Evolutionary conservation across 2,113 vertebrate genomes (phyloP).

Genomic region (Mormoops blainvillei): DNA sequence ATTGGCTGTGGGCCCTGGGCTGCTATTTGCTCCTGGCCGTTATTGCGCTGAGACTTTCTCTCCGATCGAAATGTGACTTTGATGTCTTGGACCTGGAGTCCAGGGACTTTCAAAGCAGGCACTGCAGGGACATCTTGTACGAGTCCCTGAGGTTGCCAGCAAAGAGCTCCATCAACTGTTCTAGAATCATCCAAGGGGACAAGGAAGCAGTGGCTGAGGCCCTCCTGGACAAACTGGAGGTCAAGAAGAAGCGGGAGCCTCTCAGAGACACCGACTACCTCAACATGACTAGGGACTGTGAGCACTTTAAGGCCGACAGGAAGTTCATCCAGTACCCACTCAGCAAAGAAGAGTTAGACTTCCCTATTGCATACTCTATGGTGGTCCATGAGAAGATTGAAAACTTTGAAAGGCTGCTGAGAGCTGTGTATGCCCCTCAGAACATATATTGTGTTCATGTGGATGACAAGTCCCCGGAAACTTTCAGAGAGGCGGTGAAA

Average conservation of each 20-base stretch:
- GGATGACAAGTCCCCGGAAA: slow-evolving; percentile 83
- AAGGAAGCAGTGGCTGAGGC: slow-evolving; percentile 28
- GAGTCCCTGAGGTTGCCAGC: slow-evolving; percentile 67
- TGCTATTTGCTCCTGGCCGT: slow-evolving; percentile 57
- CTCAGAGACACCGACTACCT: slow-evolving; percentile 79
- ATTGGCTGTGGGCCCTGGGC: slow-evolving; percentile 29
- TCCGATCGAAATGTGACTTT: slow-evolving; percentile 39
- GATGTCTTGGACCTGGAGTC: neutral
- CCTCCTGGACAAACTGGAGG: slow-evolving; percentile 72
- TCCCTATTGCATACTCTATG: slow-evolving; percentile 92
- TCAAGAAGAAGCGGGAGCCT: neutral
- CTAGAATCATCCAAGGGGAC: slow-evolving; percentile 80
- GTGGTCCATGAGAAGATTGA: slow-evolving; percentile 92
- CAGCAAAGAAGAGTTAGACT: slow-evolving; percentile 85
- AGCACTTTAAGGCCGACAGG: slow-evolving; percentile 74
- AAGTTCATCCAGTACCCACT: slow-evolving; percentile 82
- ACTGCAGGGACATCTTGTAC: slow-evolving; percentile 66
- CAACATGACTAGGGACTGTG: slow-evolving; percentile 84
- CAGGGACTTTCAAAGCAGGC: neutral
- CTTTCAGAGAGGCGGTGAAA: slow-evolving; percentile 81
- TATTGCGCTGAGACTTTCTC: slow-evolving; percentile 48
- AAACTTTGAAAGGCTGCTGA: slow-evolving; percentile 91
- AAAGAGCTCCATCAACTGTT: slow-evolving; percentile 76
- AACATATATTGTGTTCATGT: slow-evolving; percentile 93
- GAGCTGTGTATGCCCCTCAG: slow-evolving; percentile 89